Evolutionary conservation across 1,140 invertebrate species (phyloP), one percentile per base, ranked within the genome.

Genomic region (Cyphomyrmex costatus): DNA sequence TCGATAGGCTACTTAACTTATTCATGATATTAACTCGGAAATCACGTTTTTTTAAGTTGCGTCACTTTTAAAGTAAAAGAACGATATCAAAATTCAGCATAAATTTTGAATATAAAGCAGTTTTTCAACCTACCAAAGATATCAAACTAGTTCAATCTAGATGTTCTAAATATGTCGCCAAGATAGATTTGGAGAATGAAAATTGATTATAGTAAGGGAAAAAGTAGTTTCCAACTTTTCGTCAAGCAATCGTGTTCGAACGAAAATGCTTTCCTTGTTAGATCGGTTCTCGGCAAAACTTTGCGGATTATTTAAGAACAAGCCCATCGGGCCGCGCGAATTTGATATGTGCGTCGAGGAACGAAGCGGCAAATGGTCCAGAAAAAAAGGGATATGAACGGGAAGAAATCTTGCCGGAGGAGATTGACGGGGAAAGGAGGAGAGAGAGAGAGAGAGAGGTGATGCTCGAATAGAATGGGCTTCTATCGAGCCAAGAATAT

Each of bases 401-500:
- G 16, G 51, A 42, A 36, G 49, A 27, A 61, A 66, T 66, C 63
- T 66, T 46, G 63, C 33, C n/a, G 46, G 60, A 46, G 53, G n/a
- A 76, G 27, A 56, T 58, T 30, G 70, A 33, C n/a, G 70, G 42
- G 30, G 42, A 16, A 42, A 42, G 19, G 19, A 30, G 33, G 27
- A 83, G 71, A 77, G 49, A 90, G 68, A 82, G 66, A 83, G 85
- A 89, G 77, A 83, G 88, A 89, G 89, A 85, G 87, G 71, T 46
- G 71, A 21, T 30, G 51, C 16, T 30, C 16, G 53, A 46, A 60
- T 33, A 61, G 49, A 89, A 91, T 91, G 77, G 88, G 89, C 90
- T 92, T 85, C 92, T 88, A 93, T 93, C 90, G 91, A 63, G 88
- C 85, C 77, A 92, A 91, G 91, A 92, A 94, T 93, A 93, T 93